Evolutionary conservation across 2,888 invertebrate genomes (phyloP).

Genomic region (Brenthis daphne): DNA sequence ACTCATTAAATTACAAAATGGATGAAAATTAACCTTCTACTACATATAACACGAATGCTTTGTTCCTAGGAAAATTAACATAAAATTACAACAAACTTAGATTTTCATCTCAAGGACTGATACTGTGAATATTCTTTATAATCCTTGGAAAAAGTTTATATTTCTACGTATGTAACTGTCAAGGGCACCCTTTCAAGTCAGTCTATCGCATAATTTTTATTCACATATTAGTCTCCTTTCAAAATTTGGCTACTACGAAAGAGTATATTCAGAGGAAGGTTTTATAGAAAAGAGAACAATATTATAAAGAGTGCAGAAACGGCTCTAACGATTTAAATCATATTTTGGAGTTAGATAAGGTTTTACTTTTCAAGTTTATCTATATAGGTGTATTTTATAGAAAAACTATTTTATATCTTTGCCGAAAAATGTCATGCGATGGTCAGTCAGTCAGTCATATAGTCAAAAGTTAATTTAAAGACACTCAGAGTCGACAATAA

Average conservation of each 20-base stretch:
- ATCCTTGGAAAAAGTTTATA: conserved; percentile 22
- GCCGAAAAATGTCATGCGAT: no score
- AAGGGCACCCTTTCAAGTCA: conserved; percentile 15
- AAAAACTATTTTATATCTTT: no score
- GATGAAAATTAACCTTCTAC: conserved; percentile 15
- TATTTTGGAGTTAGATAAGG: no score
- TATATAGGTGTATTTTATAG: no score
- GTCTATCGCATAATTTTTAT: not conserved
- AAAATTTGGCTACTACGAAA: not conserved
- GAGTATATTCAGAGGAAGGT: not conserved
- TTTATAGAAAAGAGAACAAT: not conserved
- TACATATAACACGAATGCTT: conserved; percentile 7
- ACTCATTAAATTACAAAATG: conserved; percentile 10
- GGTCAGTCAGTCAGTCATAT: no score
- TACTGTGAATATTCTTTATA: conserved; percentile 17
- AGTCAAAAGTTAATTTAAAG: no score
- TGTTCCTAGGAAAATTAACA: conserved; percentile 18
- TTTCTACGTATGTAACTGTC: conserved; percentile 11
- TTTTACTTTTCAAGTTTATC: no score
- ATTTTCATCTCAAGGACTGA: conserved; percentile 30
- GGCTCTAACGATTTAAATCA: no score
- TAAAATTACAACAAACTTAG: conserved; percentile 13
- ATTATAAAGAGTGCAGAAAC: not conserved
- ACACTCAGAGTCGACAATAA: no score
- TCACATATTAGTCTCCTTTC: not conserved